Percentiles rank a stretch among this genome's conserved stretches.
These are phyloP conservation scores for Palloptera scutellata DNA, from an alignment of 2,888 invertebrate genomes.

Conservation along the genomic window DNA sequence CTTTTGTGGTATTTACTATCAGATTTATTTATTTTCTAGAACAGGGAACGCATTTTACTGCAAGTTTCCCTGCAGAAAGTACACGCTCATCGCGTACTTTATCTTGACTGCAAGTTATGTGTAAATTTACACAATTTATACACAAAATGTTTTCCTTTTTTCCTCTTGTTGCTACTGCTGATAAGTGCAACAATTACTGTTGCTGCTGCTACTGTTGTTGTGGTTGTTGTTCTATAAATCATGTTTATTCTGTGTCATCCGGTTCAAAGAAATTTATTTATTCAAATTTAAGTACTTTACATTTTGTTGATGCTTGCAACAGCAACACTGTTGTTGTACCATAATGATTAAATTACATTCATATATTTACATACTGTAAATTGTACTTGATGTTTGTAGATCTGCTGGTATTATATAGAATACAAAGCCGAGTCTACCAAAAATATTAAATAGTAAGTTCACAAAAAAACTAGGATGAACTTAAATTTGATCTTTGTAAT, in stretches of 20 bases:
- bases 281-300: neutral
- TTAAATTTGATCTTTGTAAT: too few species aligned
- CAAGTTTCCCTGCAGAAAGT: too few species aligned
- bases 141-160: neutral
- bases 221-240: constrained; percentile 2
- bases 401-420: too few species aligned
- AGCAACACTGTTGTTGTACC: neutral
- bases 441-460: too few species aligned
- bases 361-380: too few species aligned
- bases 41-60: too few species aligned
- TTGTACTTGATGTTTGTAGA: too few species aligned
- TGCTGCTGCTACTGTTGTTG: constrained; percentile 3
- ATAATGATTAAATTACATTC: too few species aligned
- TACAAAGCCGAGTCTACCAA: too few species aligned
- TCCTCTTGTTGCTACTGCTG: neutral
- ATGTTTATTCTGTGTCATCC: constrained; percentile 18
- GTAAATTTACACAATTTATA: neutral
- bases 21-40: too few species aligned
- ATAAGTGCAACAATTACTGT: neutral
- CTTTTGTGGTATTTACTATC: too few species aligned
- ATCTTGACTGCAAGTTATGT: neutral
- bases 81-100: neutral
- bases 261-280: constrained; percentile 25
- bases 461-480: too few species aligned
- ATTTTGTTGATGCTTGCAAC: neutral